Evolutionary conservation across 2,797 vertebrate genomes (phyloP).

Genomic region (Choloepus didactylus): DNA sequence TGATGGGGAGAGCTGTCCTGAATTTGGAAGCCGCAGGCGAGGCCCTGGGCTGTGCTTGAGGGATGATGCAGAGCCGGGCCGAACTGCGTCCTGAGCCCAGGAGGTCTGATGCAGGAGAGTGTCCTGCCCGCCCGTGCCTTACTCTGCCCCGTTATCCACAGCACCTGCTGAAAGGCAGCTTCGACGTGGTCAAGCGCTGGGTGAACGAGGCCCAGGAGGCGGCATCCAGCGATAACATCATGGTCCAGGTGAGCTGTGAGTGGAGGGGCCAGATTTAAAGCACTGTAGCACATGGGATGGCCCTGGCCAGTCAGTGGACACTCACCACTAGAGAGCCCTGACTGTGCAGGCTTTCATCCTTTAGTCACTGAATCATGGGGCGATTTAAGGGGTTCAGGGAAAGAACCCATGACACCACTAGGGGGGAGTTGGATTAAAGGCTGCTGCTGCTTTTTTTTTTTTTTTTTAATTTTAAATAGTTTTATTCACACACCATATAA

Average conservation of each 20-base stretch:
- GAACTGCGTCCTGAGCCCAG: neutral
- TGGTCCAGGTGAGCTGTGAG: constrained; percentile 89
- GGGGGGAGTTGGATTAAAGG: neutral
- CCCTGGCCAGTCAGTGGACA: neutral
- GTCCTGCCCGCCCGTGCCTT: neutral
- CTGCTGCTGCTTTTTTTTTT: no score
- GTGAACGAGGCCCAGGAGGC: constrained; percentile 92
- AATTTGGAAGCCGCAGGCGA: neutral
- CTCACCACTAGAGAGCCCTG: neutral
- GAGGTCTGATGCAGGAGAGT: neutral
- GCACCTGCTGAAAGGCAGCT: constrained; percentile 91
- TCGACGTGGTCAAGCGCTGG: constrained; percentile 92
- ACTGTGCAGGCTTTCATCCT: neutral
- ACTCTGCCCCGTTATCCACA: constrained; percentile 64
- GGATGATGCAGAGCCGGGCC: neutral
- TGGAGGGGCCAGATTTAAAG: neutral
- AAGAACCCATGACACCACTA: neutral
- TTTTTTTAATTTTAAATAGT: no score
- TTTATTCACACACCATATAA: no score
- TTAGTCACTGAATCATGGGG: neutral
- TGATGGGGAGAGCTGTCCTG: neutral
- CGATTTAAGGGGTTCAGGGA: neutral
- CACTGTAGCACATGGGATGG: neutral
- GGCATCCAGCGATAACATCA: constrained; percentile 91
- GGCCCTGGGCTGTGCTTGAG: neutral